These are phyloP conservation scores for Rhombomys opimus DNA, from an alignment of 2,113 vertebrate species.

Conservation along the genomic window DNA sequence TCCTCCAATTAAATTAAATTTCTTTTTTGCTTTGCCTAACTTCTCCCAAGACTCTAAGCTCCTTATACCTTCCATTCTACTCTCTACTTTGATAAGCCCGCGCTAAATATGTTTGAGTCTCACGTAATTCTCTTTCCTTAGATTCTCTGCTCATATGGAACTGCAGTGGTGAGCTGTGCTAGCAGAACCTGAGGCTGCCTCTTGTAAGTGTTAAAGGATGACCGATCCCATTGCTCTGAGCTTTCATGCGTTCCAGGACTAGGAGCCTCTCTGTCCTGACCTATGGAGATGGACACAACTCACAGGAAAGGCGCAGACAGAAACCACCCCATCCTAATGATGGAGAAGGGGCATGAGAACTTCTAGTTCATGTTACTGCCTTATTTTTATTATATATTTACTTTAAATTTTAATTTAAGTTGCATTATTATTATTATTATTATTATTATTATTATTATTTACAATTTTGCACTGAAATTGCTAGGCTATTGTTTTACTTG, in stretches of 20 bases:
- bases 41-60: too few relatives aligned
- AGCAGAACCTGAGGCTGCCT: not conserved
- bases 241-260: not conserved
- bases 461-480: not conserved
- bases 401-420: not conserved
- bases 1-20: not conserved
- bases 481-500: not conserved
- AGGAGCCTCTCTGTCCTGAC: not conserved
- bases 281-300: not conserved
- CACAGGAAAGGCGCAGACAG: not conserved
- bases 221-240: not conserved
- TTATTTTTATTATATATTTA: not conserved
- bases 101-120: not conserved
- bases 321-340: not conserved
- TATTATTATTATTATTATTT: not conserved
- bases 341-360: not conserved
- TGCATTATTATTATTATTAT: not conserved
- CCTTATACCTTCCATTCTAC: too few relatives aligned
- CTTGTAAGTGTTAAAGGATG: not conserved
- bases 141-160: not conserved
- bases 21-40: not conserved
- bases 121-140: not conserved
- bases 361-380: not conserved
- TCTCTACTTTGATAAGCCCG: not conserved
- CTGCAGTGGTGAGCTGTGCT: not conserved